These are phyloP conservation scores for Zosterops pallidus DNA, from an alignment of 2,113 vertebrate genomes.

Conservation along the genomic window DNA sequence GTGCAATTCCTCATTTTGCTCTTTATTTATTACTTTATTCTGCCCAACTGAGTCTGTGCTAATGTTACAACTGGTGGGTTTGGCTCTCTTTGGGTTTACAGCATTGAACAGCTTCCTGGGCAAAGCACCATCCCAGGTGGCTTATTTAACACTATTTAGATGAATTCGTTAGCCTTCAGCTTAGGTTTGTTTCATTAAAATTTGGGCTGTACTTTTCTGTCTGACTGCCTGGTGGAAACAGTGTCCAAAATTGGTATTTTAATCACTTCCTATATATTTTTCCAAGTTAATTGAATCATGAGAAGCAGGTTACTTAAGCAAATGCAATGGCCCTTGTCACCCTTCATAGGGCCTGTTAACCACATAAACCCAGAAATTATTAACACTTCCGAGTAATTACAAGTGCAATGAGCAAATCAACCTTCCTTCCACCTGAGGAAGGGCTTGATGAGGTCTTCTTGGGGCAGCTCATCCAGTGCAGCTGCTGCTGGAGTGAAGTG, in stretches of 20 bases:
- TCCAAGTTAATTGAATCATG: not conserved
- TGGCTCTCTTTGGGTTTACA: not conserved
- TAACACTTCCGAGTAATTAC: not conserved
- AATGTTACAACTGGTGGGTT: not conserved
- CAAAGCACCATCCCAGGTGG: not conserved
- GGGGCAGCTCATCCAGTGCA: not conserved
- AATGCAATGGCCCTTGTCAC: not conserved
- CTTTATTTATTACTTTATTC: not conserved
- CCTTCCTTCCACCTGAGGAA: not conserved
- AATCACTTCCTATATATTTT: not conserved
- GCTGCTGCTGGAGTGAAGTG: not conserved
- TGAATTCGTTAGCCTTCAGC: not conserved
- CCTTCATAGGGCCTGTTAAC: not conserved
- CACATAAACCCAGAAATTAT: not conserved
- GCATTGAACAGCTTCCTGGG: not conserved
- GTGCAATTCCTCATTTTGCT: not conserved
- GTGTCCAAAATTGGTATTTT: not conserved
- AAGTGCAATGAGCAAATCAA: not conserved
- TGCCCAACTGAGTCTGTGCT: not conserved
- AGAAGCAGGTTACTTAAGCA: not conserved
- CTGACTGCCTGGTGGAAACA: not conserved
- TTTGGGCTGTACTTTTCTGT: conserved; percentile 5
- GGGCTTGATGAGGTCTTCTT: not conserved
- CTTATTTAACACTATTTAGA: not conserved
- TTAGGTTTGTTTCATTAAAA: conserved; percentile 2